Base-by-base conservation (phyloP, 2,113 vertebrate species). In the Mionectes macconnelli region DNA sequence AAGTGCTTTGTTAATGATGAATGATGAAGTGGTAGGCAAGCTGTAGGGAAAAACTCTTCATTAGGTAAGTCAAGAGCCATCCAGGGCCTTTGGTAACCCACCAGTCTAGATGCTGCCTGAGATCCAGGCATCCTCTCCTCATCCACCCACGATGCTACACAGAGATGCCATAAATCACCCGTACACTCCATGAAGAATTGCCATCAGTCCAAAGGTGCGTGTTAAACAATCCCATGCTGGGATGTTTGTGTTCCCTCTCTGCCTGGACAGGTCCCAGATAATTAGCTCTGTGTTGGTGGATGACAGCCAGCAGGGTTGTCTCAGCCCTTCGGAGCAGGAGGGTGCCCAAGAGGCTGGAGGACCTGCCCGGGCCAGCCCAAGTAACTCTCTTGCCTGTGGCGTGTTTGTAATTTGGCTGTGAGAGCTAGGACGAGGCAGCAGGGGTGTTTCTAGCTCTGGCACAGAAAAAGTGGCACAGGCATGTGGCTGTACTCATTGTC, bases 1-100 rank as follows among this genome's bases (percentile, higher is more conserved):
- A 64, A 95, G 44, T 73, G 66, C 70, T 91, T 78, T 7, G 31
- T 87, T 93, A 95, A 93, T 52, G 53, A 87, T 87, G 77, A 85
- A 50, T 39, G 77, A 90, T 62, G 53, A 86, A 92, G 40, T 5
- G 6, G 44, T 69, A 75, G 42, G 30, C 55, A 70, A 92, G 66
- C 49, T 79, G 86, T 28, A 89, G 60, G 89, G 88, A 84, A 40
- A 28, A 84, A 35, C 42, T 89, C 87, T 85, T 85, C 39, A 35
- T 83, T 69, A 88, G 74, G 79, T 39, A 77, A 73, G 67, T 59
- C 50, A 53, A 57, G 69, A 91, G 77, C 64, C 82, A 53, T 4
- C 8, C 52, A 24, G 67, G 49, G 44, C 69, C 77, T 82, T 79
- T 82, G 74, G 62, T 47, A 56, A 78, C 49, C 49, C 33, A 55